Evolutionary conservation across 2,797 vertebrate species (phyloP), one percentile per base, ranked within the genome.

Genomic region (Toxotes lorentzi): DNA sequence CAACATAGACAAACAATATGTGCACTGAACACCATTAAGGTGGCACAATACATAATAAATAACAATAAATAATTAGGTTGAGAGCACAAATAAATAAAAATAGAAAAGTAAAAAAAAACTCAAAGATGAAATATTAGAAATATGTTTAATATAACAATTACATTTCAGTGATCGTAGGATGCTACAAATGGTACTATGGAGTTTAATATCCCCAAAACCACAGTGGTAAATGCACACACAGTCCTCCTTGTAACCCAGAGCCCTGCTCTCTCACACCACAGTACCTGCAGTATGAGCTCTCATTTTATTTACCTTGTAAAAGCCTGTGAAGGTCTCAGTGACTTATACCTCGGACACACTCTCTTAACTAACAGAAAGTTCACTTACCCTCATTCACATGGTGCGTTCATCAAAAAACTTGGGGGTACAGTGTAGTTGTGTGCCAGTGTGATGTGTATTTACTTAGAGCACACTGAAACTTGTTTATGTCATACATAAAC

Each of bases 301-400:
- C 10, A 47, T 73, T 89, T 87, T 84, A 79, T 90, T 89, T 79
- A 77, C 66, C 78, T 84, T 76, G 68, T 79, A 64, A 75, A 81
- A 77, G 45, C 59, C 24, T 14, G 74, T 78, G 65, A 70, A 71
- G 43, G 63, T 64, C 66, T 64, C 57, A 24, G 24, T 47, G 47
- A 72, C 66, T 45, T 27, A 32, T 3, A 57, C 8, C 71, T 69
- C 30, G 0, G 41, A 59, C 34, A 27, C 47, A 48, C 19, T 23
- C 21, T 23, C 23, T 21, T 41, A 24, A 72, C 14, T 30, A 16
- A n/a, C 56, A 76, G 24, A 69, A 65, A 61, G 5, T 58, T 43
- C 27, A 19, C 27, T 17, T 19, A 30, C 21, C 21, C 56, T 13
- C 13, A 8, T 61, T 66, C 47, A 77, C 40, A 16, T 68, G 61